Percentiles rank a stretch among this genome's conserved stretches.
phyloP scores from a whole-genome alignment of 2,888 invertebrate species.

The Dynastes maya region DNA sequence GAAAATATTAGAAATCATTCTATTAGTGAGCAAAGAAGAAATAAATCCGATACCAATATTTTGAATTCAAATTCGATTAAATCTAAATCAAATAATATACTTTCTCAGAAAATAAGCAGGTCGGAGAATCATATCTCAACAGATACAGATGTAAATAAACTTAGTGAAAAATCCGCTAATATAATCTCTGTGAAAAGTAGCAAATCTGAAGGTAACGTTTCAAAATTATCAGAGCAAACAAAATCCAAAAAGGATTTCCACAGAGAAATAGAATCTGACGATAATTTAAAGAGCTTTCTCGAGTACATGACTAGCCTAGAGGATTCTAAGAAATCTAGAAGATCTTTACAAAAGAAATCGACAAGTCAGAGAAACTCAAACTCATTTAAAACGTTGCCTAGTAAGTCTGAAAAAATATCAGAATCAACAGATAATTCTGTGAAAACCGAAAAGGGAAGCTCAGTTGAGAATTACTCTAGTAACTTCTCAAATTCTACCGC shows the following conservation, averaged over 20 bases:
- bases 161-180: constrained; percentile 13
- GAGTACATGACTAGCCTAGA: constrained; percentile 44
- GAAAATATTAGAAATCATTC: constrained; percentile 2
- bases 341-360: constrained; percentile 6
- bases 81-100: not conserved
- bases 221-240: not conserved
- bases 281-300: constrained; percentile 44
- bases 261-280: constrained; percentile 19
- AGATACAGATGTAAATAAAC: constrained; percentile 10
- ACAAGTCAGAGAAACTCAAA: constrained; percentile 21
- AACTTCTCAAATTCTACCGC: constrained; percentile 44
- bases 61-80: not conserved
- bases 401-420: constrained; percentile 25
- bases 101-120: constrained; percentile 8
- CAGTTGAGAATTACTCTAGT: constrained; percentile 40
- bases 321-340: constrained; percentile 39
- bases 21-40: not conserved
- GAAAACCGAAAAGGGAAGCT: constrained; percentile 13
- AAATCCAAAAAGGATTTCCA: not conserved
- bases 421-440: constrained; percentile 10
- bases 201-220: constrained; percentile 14
- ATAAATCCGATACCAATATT: constrained; percentile 5
- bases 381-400: constrained; percentile 48
- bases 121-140: constrained; percentile 20
- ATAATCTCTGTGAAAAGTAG: not conserved